phyloP scores from a whole-genome alignment of 2,113 vertebrate species.

The Lagopus leucura region DNA sequence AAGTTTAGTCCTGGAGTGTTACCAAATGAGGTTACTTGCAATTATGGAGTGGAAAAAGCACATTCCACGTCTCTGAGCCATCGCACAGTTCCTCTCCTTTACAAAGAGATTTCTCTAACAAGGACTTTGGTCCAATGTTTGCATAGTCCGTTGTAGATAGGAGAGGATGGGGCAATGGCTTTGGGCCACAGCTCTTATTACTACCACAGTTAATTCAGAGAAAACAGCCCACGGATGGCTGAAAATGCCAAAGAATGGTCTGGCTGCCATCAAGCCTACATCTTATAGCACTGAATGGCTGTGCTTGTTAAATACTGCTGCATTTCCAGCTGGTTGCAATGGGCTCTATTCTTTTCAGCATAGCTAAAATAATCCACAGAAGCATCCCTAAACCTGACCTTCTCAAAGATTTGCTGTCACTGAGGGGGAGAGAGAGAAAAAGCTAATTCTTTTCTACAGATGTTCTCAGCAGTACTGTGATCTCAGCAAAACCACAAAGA shows the following conservation, averaged over 20 bases:
- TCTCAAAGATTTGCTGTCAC: not conserved
- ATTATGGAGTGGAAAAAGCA: not conserved
- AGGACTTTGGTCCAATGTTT: not conserved
- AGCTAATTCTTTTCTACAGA: not conserved
- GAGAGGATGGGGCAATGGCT: not conserved
- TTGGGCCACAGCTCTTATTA: not conserved
- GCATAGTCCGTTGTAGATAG: not conserved
- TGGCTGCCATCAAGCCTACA: not conserved
- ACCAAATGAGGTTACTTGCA: not conserved
- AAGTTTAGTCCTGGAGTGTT: constrained; percentile 23
- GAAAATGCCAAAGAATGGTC: not conserved
- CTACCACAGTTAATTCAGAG: not conserved
- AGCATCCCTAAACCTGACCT: not conserved
- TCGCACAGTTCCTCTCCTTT: not conserved
- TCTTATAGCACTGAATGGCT: not conserved
- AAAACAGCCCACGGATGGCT: not conserved
- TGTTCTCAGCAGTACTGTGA: not conserved
- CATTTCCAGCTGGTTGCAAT: not conserved
- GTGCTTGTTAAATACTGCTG: not conserved
- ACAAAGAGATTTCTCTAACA: not conserved
- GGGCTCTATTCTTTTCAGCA: not conserved
- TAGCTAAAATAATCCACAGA: constrained; percentile 6
- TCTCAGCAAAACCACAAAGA: constrained; percentile 21
- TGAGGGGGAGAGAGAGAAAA: not conserved
- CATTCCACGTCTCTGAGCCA: constrained; percentile 8